Conservation (phyloP, 2,888 invertebrate genomes). For the Pristionchus exspectatus region DNA sequence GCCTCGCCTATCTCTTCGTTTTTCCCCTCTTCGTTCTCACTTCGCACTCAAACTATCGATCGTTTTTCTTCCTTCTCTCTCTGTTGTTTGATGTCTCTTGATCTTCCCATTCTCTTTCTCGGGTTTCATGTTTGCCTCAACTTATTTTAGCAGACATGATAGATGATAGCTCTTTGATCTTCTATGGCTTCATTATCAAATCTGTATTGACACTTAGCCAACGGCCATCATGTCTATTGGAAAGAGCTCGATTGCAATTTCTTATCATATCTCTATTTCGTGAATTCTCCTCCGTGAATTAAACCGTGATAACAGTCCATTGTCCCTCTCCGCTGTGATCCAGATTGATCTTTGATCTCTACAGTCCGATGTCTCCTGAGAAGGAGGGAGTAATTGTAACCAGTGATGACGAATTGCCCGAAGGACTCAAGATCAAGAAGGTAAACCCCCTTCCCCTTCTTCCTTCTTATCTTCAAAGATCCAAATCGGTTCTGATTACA, state of each 20-base stretch:
- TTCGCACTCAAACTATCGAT: conserved; percentile 39
- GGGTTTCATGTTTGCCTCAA: conserved; percentile 23
- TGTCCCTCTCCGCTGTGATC: not conserved
- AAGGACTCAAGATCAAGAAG: conserved; percentile 54
- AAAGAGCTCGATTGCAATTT: not conserved
- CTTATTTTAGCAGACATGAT: not conserved
- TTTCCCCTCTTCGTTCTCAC: not conserved
- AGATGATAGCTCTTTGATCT: not conserved
- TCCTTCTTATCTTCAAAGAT: not conserved
- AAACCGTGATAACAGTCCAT: too few species aligned
- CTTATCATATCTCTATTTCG: not conserved
- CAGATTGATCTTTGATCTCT: conserved; percentile 9
- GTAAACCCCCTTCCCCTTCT: not conserved
- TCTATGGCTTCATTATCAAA: not conserved
- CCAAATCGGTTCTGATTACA: not conserved
- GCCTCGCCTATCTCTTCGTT: not conserved
- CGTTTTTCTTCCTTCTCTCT: not conserved
- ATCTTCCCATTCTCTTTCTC: conserved; percentile 38
- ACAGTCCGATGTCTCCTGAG: conserved; percentile 50
- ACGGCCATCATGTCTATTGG: not conserved
- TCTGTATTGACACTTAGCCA: not conserved
- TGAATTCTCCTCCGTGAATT: not conserved
- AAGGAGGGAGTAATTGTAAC: conserved; percentile 30
- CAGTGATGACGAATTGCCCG: conserved; percentile 49
- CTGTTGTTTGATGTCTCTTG: conserved; percentile 34